Evolutionary conservation across 2,888 invertebrate species (phyloP), one percentile per base, ranked within the genome.

Genomic region (Cerastoderma edule): DNA sequence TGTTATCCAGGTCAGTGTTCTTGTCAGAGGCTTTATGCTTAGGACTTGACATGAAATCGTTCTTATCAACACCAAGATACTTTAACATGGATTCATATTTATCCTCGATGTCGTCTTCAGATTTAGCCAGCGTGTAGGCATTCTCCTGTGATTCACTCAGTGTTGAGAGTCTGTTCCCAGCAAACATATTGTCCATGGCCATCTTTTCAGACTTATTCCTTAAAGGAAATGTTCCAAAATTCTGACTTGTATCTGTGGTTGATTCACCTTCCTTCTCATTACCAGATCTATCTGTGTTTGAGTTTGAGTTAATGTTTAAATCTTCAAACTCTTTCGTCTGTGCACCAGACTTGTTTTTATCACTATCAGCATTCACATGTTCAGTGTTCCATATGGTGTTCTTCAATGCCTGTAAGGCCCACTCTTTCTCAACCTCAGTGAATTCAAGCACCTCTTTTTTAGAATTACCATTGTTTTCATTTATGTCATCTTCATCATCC

Each of bases 371-470:
- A 65, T 85, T 86, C 73, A 85, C 72, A 72, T 75, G 75, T 60
- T 88, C 86, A 4, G 88, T 85, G 75, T 90, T 90, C 88, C 88
- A 89, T 22, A 88, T 65, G 0, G 89, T 90, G 67, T 90, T 90
- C 54, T 89, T 88, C 22, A 89, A 75, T 3, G 89, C 84, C 44
- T 88, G 82, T 28, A 89, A 69, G 13, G 89, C 88, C 84, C 89
- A 88, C 32, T 88, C 87, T 57, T 88, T 88, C 53, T 90, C 90
- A 67, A 88, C 87, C 33, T 89, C 88, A 3, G 88, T 88, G 39
- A 89, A 83, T 3, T 84, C 78, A 8, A 88, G 67, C 22, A 87
- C 85, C 46, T 84, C 85, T 5, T 67, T 75, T 0, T 65, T 65
- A 2, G 74, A 67, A 63, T 65, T 64, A 6, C 68, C 72, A 53